Evolutionary conservation across 1,140 invertebrate genomes (phyloP).

Genomic region (Ostrea edulis): DNA sequence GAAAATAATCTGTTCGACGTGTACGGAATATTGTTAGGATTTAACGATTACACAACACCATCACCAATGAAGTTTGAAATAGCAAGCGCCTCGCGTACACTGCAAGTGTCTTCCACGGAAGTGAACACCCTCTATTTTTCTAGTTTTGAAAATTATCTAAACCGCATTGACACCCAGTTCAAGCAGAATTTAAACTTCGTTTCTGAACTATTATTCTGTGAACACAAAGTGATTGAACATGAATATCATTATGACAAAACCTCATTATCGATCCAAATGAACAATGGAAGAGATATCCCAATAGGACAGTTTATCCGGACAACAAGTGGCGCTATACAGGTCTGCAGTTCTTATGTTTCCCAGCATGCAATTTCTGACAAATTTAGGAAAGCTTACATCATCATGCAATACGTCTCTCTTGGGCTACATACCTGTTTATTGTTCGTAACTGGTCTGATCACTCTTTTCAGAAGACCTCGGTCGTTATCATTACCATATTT

Average conservation of each 20-base stretch:
- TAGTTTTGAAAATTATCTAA: not conserved
- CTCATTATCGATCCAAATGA: not conserved
- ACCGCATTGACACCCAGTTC: not conserved
- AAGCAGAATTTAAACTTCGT: not conserved
- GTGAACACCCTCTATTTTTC: not conserved
- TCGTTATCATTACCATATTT: not conserved
- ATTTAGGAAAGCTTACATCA: not conserved
- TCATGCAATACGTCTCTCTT: not conserved
- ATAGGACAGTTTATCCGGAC: not conserved
- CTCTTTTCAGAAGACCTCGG: not conserved
- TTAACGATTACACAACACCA: not conserved
- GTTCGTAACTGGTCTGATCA: not conserved
- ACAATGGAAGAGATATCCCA: not conserved
- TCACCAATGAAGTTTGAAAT: not conserved
- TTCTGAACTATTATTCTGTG: not conserved
- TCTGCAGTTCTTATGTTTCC: not conserved
- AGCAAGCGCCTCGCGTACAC: not conserved
- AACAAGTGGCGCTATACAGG: not conserved
- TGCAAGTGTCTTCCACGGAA: not conserved
- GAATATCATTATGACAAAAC: not conserved
- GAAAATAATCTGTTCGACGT: not conserved
- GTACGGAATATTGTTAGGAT: not conserved
- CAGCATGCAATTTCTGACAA: not conserved
- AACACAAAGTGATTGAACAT: not conserved
- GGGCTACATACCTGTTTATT: not conserved